phyloP scores from a whole-genome alignment of 35 echinoderm and acorn worm genomes.

The Amphiura filiformis region DNA sequence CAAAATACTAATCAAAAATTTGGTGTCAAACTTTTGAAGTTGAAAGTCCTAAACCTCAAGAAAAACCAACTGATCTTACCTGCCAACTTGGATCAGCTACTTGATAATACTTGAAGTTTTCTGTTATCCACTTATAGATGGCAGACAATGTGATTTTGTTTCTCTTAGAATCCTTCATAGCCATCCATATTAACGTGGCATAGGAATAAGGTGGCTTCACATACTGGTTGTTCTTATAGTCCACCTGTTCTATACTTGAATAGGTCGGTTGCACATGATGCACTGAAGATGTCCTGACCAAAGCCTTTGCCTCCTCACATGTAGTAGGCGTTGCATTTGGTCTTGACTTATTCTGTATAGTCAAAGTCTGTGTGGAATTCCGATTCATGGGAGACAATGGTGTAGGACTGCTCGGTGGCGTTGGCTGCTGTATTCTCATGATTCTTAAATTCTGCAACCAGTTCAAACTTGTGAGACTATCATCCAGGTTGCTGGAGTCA shows the following conservation, averaged over 20 bases:
- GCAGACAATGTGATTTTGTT: slow-evolving; percentile 97
- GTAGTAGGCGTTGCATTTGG: neutral
- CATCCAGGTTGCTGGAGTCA: slow-evolving; percentile 67
- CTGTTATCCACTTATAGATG: slow-evolving; percentile 98
- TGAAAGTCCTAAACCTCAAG: no score
- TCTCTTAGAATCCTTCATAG: slow-evolving; percentile 98
- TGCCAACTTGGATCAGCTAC: slow-evolving; percentile 99
- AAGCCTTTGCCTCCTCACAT: slow-evolving; percentile 24
- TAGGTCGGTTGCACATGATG: slow-evolving; percentile 28
- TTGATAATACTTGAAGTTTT: slow-evolving; percentile 98
- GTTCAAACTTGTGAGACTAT: slow-evolving; percentile 95
- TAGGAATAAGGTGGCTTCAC: slow-evolving; percentile 96
- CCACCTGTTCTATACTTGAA: slow-evolving; percentile 50
- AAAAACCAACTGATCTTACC: no score
- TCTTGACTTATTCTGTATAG: slow-evolving; percentile 29
- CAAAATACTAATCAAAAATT: no score
- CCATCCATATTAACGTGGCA: slow-evolving; percentile 98
- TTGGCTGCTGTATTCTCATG: slow-evolving; percentile 83
- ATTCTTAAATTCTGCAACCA: slow-evolving; percentile 95
- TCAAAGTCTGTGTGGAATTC: slow-evolving; percentile 18
- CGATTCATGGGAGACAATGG: slow-evolving; percentile 62
- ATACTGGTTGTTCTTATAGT: slow-evolving; percentile 82
- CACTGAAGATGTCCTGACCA: neutral
- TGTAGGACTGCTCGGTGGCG: slow-evolving; percentile 87
- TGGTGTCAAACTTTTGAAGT: no score